Percentiles rank a stretch among this genome's conserved stretches.
These are phyloP conservation scores for Samia ricini DNA, from an alignment of 1,140 invertebrate genomes.

Conservation along the genomic window DNA sequence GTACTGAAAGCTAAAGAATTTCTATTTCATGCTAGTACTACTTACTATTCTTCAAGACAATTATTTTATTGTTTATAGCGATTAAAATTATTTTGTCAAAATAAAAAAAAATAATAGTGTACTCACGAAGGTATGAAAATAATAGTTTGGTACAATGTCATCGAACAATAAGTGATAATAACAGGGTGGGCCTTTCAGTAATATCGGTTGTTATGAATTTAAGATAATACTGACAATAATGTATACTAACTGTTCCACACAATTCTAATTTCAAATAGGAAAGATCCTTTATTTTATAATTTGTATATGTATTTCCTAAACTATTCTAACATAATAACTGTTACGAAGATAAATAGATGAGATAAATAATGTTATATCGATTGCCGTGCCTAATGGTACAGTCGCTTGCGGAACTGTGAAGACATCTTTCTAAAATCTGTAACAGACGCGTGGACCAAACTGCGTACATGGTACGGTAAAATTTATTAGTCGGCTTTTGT, in stretches of 20 bases:
- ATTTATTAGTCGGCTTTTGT: too few species aligned
- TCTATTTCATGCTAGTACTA: not conserved
- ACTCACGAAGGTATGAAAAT: slow-evolving; percentile 17
- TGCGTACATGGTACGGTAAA: too few species aligned
- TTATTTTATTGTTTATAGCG: not conserved
- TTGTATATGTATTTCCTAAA: slow-evolving; percentile 4
- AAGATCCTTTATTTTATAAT: slow-evolving; percentile 9
- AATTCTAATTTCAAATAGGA: slow-evolving; percentile 22
- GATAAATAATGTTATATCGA: too few species aligned
- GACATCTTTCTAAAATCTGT: not conserved
- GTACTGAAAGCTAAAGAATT: not conserved
- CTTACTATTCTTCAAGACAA: not conserved
- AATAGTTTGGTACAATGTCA: slow-evolving; percentile 17
- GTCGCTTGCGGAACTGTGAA: not conserved
- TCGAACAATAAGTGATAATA: slow-evolving; percentile 38
- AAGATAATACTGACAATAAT: slow-evolving; percentile 74
- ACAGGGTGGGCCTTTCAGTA: slow-evolving; percentile 65
- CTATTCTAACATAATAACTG: slow-evolving; percentile 23
- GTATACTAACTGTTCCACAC: slow-evolving; percentile 49
- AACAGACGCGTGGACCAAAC: too few species aligned
- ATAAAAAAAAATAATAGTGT: slow-evolving; percentile 6
- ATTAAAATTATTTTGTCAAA: not conserved
- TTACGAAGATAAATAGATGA: not conserved
- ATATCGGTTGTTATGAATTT: slow-evolving; percentile 61
- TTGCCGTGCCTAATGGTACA: not conserved